These are phyloP conservation scores for Gopherus flavomarginatus DNA, from an alignment of 2,113 vertebrate genomes.

Conservation along the genomic window DNA sequence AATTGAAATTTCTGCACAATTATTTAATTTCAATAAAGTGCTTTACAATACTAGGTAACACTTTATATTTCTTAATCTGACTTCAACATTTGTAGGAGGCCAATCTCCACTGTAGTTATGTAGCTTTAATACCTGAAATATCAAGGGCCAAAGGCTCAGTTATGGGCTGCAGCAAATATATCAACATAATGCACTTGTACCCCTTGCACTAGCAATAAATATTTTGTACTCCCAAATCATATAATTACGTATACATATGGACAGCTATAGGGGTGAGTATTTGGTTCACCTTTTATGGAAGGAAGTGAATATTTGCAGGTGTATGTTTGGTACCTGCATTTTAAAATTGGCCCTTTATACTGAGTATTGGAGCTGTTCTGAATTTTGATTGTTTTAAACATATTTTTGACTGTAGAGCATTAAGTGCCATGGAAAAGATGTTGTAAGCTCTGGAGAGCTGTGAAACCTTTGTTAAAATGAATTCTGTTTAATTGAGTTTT, in stretches of 20 bases:
- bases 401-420: not conserved
- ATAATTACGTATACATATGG: not conserved
- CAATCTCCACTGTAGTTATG: not conserved
- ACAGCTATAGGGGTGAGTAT: not conserved
- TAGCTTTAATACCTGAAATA: not conserved
- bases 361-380: not conserved
- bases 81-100: not conserved
- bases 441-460: not conserved
- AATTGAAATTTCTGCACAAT: not conserved
- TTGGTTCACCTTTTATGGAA: not conserved
- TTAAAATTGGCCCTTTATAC: not conserved
- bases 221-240: not conserved
- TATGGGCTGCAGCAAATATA: not conserved
- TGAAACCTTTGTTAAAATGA: not conserved
- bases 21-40: not conserved
- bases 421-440: not conserved
- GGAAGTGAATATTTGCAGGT: not conserved
- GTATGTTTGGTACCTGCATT: not conserved
- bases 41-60: not conserved
- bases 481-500: not conserved
- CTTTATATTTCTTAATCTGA: not conserved
- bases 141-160: not conserved
- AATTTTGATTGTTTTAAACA: not conserved
- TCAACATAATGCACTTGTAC: not conserved
- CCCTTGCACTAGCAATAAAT: not conserved